Conservation (phyloP, 2,888 invertebrate genomes). For the Cryptocheilus praepositus region DNA sequence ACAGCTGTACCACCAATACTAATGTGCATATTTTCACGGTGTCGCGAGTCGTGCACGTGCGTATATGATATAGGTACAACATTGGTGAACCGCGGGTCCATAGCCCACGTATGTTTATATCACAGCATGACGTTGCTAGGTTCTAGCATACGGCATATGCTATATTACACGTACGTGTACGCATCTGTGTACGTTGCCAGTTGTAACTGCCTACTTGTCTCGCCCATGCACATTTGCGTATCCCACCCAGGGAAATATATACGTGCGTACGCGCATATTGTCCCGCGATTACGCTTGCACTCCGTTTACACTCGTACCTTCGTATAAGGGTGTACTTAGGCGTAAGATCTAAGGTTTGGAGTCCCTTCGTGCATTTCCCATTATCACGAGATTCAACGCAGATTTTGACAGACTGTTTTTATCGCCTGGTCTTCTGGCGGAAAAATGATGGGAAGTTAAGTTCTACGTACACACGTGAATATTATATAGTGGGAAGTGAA, state of each 20-base stretch:
- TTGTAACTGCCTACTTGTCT: conserved; percentile 45
- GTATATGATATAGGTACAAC: conserved; percentile 25
- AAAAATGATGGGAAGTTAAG: conserved; percentile 12
- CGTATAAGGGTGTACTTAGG: not conserved
- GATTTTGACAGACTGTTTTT: conserved; percentile 36
- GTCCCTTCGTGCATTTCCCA: conserved; percentile 14
- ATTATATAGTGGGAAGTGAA: no score
- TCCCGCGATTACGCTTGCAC: conserved; percentile 45
- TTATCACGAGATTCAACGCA: conserved; percentile 32
- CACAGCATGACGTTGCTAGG: conserved; percentile 17
- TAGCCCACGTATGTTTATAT: conserved; percentile 56
- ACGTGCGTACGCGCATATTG: conserved; percentile 31
- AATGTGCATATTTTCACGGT: no score
- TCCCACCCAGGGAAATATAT: conserved; percentile 14
- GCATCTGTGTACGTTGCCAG: not conserved
- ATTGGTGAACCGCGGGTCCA: conserved; percentile 33
- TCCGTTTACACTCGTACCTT: conserved; percentile 12
- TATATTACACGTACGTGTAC: conserved; percentile 1
- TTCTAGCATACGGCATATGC: not conserved
- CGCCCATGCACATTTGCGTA: conserved; percentile 15
- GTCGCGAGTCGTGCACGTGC: not conserved
- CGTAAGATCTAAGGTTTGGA: not conserved
- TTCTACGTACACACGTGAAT: no score
- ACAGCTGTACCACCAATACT: no score
- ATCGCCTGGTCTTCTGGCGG: conserved; percentile 25